A percentile compares a stretch with the other conserved stretches of the same genome.
These are phyloP conservation scores for Chalcis sispes DNA, from an alignment of 2,888 invertebrate genomes.

Conservation along the genomic window DNA sequence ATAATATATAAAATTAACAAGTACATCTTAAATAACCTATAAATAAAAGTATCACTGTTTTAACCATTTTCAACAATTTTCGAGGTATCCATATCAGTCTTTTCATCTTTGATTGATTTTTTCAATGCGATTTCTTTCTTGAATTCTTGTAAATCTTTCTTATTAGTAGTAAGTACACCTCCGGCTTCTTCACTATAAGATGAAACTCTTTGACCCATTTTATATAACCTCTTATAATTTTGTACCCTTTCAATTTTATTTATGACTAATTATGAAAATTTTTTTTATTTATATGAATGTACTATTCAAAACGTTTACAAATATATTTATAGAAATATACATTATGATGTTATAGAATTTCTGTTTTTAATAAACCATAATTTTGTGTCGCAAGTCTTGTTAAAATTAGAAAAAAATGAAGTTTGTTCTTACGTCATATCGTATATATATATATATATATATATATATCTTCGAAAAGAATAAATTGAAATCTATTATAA, in stretches of 20 bases:
- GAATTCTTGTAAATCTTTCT: conserved; percentile 8
- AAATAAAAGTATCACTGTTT: conserved; percentile 9
- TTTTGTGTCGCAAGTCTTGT: too few species aligned
- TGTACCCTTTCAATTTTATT: not conserved
- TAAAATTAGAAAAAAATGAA: conserved; percentile 11
- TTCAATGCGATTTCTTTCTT: conserved; percentile 15
- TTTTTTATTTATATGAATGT: not conserved
- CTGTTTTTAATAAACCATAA: too few species aligned
- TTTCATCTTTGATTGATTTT: conserved; percentile 1
- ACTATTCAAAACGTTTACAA: not conserved
- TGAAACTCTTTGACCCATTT: conserved; percentile 47
- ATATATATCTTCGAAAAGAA: not conserved
- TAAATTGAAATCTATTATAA: too few species aligned
- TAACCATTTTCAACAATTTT: not conserved
- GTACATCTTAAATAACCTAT: not conserved
- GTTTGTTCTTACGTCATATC: conserved; percentile 13
- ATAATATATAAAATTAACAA: not conserved
- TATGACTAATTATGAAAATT: not conserved
- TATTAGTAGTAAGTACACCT: not conserved
- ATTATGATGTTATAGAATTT: not conserved
- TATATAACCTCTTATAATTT: conserved; percentile 32
- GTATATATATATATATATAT: too few species aligned
- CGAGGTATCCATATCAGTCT: too few species aligned
- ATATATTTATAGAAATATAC: not conserved
- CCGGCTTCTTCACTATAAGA: not conserved